Base-by-base conservation (phyloP, 2,113 vertebrate species). In the Melanerpes aurifrons region DNA sequence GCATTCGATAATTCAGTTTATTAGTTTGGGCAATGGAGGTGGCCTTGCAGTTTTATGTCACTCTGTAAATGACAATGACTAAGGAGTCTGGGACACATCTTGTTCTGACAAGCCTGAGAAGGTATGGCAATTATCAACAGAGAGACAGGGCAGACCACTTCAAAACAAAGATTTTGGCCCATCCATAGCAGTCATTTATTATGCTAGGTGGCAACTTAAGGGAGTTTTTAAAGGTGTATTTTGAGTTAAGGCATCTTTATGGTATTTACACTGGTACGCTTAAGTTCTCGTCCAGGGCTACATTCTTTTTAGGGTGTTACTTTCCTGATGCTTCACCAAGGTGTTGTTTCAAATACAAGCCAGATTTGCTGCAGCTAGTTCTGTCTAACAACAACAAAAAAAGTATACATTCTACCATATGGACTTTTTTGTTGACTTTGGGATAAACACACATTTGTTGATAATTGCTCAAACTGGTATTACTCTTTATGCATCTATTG, bases 361-460 rank as follows among this genome's bases (percentile, higher is more conserved):
- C 40, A 53, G 4, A 26, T 88, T 62, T 85, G 19, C 37, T 88
- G 20, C 19, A 80, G 29, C 29, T 37, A 15, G 7, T 80, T 16
- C 10, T 66, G 12, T 45, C 53, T 76, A 53, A 29, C 54, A 67
- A 66, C 9, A 40, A 15, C 26, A 43, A 45, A 45, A 40, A 15
- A 29, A 12, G 29, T 20, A 69, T 13, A 28, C 37, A 47, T 67
- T 75, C 29, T 69, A 74, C 8, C 35, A 91, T 53, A 74, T 7
- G 6, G n/a, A 56, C 16, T 64, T 90, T 94, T 94, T 94, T 93
- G 71, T 95, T 97, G 92, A 96, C 96, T 93, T 95, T 91, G 61
- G 29, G 72, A 83, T 78, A 91, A 96, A 93, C 80, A 94, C 28
- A 83, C 92, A 93, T 95, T 97, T 93, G 73, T 48, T 94, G 67